Base-by-base conservation (phyloP, 2,888 invertebrate genomes). In the Diaprepes abbreviatus region DNA sequence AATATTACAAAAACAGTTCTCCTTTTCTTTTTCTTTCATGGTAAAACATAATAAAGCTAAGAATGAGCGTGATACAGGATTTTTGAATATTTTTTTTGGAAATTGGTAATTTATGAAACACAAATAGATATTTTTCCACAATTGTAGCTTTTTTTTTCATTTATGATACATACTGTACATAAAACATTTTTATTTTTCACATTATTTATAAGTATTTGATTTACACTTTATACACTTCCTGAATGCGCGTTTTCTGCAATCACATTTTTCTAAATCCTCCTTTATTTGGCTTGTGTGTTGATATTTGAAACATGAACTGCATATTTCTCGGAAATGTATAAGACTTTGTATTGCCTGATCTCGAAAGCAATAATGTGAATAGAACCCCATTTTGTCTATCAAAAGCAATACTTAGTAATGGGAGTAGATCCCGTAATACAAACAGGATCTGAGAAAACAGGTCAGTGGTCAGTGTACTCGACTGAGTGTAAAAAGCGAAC, bases 241-340 rank as follows among this genome's bases (percentile, higher is more conserved):
- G 43, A 71, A 62, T 73, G 73, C 73, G 65, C 62, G 73, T 73
- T 76, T 48, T 69, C 73, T 70, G 71, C 59, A 74, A 70, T 54
- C 57, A n/a, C 33, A 35, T 54, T 33, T 54, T 35, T n/a, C n/a
- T 33, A 35, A 54, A 35, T 55, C 36, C 24, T 1, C 24, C 16
- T 24, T 40, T 58, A 58, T 58, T 58, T 58, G 31, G 40, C 57
- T 28, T 24, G 24, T 38, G 12, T 58, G 40, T 58, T 58, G 24
- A 58, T 58, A 58, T 40, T 40, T 40, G 28, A 58, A 28, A 58
- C 57, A 58, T 58, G 28, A 40, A 58, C 57, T 58, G 31, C 57
- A 28, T 40, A 40, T 58, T 21, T 40, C 16, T 28, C 21, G 31
- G 6, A 58, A 58, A n/a, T 12, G 38, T 58, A 40, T 58, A 38